Evolutionary conservation across 1,140 invertebrate genomes (phyloP), one percentile per base, ranked within the genome.

Genomic region (Choristoneura fumiferana): DNA sequence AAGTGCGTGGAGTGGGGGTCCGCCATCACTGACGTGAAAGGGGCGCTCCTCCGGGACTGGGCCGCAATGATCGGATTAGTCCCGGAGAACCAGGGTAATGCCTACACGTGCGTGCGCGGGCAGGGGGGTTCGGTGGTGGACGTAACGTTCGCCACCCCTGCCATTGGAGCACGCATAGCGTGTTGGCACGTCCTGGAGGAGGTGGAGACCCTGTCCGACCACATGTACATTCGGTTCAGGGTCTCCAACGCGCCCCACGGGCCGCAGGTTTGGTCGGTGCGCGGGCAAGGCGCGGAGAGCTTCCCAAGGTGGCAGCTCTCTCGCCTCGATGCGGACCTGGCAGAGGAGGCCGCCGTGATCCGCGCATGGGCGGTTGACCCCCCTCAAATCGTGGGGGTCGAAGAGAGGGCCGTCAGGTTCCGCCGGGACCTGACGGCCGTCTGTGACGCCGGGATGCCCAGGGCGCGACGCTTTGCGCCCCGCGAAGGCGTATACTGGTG

Each of bases 41-140:
- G 68, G n/a, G 39, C 37, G 12, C 38, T n/a, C 8, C 18, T 70
- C 8, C 63, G 67, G n/a, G n/a, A n/a, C n/a, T n/a, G n/a, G n/a
- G n/a, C n/a, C n/a, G n/a, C n/a, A n/a, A n/a, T n/a, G n/a, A n/a
- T 15, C 1, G 61, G 57, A 4, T 33, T 71, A 4, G n/a, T 12
- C 5, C 4, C 62, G 2, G 36, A 64, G 4, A 73, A 71, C 17
- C 37, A 37, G 29, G 65, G 65, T 22, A 15, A 35, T 5, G 45
- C 9, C 8, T 17, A 53, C n/a, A 71, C 68, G 4, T 71, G 66
- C 49, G 65, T 71, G 13, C 55, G 66, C 14, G 55, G n/a, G n/a
- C n/a, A n/a, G n/a, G n/a, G n/a, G n/a, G n/a, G n/a, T n/a, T n/a
- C n/a, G n/a, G n/a, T n/a, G n/a, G n/a, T n/a, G n/a, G n/a, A n/a